phyloP scores from a whole-genome alignment of 2,888 invertebrate species.

The Xylota sylvarum region DNA sequence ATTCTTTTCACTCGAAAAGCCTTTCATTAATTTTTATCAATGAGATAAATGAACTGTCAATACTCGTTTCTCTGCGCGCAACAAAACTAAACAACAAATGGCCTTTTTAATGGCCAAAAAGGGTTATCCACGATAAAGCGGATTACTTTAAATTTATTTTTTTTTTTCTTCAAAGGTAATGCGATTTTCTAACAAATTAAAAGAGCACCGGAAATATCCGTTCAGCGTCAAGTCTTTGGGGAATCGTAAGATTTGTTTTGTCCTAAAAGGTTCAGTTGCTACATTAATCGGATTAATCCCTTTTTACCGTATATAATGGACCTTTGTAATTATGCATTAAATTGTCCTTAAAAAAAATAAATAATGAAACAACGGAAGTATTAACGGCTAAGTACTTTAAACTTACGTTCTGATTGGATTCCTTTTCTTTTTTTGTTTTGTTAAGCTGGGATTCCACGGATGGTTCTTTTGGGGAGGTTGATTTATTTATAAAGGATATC shows the following conservation, averaged over 20 bases:
- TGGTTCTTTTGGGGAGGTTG: neutral
- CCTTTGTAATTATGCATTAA: constrained; percentile 59
- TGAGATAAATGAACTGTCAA: constrained; percentile 58
- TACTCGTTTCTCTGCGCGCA: constrained; percentile 24
- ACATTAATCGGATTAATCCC: constrained; percentile 58
- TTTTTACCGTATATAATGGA: constrained; percentile 36
- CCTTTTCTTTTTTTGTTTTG: neutral
- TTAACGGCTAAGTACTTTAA: constrained; percentile 19
- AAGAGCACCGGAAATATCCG: neutral
- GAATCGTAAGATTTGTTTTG: constrained; percentile 6
- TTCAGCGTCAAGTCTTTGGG: constrained; percentile 3
- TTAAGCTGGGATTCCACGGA: constrained; percentile 8
- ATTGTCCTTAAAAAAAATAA: neutral
- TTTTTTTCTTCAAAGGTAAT: constrained; percentile 25
- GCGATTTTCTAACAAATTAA: constrained; percentile 27
- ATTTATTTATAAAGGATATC: constrained; percentile 11
- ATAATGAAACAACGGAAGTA: neutral
- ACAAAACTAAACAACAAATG: constrained; percentile 12
- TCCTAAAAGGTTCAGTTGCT: constrained; percentile 30
- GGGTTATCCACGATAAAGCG: constrained; percentile 1
- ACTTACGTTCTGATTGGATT: constrained; percentile 33
- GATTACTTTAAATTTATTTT: constrained; percentile 45
- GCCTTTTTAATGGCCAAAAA: constrained; percentile 42
- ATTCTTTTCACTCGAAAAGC: neutral
- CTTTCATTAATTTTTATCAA: constrained; percentile 44